Conservation (phyloP, 2,888 invertebrate species). For the Galerucella nymphaeae region DNA sequence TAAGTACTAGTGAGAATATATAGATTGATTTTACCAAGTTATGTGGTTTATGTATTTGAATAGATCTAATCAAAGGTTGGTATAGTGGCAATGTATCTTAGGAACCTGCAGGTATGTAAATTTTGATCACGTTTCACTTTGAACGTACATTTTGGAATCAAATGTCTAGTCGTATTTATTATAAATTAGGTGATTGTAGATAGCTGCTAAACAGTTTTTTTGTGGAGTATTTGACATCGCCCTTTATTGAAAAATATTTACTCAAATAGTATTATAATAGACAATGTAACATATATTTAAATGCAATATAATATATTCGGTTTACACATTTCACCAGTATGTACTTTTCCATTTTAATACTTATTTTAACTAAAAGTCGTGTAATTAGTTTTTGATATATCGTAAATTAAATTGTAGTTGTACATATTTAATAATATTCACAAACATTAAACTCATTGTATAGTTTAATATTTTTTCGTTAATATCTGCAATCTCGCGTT, state of each 20-base stretch:
- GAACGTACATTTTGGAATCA: background rate
- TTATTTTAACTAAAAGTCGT: slow-evolving; percentile 19
- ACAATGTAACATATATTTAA: slow-evolving; percentile 17
- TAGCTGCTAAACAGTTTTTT: background rate
- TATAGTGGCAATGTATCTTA: background rate
- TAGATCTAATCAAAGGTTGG: background rate
- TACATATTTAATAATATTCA: slow-evolving; percentile 22
- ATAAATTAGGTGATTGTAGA: slow-evolving; percentile 1
- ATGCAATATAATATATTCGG: slow-evolving; percentile 14
- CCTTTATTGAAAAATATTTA: slow-evolving; percentile 1
- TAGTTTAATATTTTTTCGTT: slow-evolving; percentile 24
- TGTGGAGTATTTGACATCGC: background rate
- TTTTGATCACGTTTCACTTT: background rate
- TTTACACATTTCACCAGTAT: slow-evolving; percentile 28
- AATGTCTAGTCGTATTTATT: slow-evolving; percentile 11
- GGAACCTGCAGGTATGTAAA: background rate
- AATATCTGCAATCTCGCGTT: background rate
- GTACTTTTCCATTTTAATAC: slow-evolving; percentile 29
- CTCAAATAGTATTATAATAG: slow-evolving; percentile 24
- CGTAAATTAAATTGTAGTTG: slow-evolving; percentile 24
- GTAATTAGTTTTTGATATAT: slow-evolving; percentile 1
- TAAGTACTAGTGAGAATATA: too few relatives aligned
- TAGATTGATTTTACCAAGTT: background rate
- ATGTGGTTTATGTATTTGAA: background rate
- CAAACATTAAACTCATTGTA: background rate